Base-by-base conservation (phyloP, 2,113 vertebrate species). In the Bettongia penicillata region DNA sequence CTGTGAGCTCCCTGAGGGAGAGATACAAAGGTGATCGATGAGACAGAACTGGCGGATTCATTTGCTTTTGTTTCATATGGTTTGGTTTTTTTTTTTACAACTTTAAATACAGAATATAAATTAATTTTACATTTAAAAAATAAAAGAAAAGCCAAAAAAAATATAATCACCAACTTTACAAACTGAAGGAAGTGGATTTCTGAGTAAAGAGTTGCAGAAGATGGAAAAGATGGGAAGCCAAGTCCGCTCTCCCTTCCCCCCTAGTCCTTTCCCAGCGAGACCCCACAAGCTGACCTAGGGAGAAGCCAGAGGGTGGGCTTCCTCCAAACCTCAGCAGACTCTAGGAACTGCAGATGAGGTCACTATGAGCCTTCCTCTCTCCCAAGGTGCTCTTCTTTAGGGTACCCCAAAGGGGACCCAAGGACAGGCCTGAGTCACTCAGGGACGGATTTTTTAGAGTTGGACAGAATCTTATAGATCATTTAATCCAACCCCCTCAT, bases 91-190 rank as follows among this genome's bases (percentile, higher is more conserved):
- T n/a, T n/a, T 98, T 98, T 97, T 97, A 98, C 97, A 98, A 97
- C 93, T 98, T 99, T 98, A 99, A 99, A 99, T 99, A 99, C 97
- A 98, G 98, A 98, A 98, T 99, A 99, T 99, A 99, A 99, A 99
- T 99, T 98, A 99, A 99, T 97, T 98, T 98, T 98, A 99, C 97
- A 98, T 98, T 98, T 96, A 49, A 91, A 98, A 98, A 99, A 98
- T 97, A 97, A 98, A 96, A 92, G n/a, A 48, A 93, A 96, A 97
- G 96, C 97, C 97, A 96, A 97, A 98, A 97, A 98, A 97, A 98
- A 98, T 98, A 98, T 97, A 98, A 98, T 98, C 98, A 98, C 97
- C 96, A 28, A 98, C 97, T 98, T 98, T 99, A 98, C 98, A 99
- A 98, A 98, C 97, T 96, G 97, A 98, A 98, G 96, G 96, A 98